Percentiles rank a stretch among this genome's conserved stretches.
phyloP scores from a whole-genome alignment of 2,888 invertebrate species.

The Agrochola lota region DNA sequence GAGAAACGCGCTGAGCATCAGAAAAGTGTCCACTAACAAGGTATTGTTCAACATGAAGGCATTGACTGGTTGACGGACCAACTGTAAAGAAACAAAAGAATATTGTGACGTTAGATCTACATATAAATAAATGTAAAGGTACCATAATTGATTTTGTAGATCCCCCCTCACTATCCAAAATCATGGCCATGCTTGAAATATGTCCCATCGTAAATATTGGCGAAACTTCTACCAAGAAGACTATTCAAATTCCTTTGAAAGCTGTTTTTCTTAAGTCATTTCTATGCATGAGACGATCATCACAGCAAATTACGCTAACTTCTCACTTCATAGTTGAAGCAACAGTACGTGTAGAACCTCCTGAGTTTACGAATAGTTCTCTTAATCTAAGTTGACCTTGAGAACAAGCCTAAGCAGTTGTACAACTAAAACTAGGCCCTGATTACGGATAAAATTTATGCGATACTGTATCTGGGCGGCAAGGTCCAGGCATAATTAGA shows the following conservation, averaged over 20 bases:
- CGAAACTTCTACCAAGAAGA: too few relatives aligned
- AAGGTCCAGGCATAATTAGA: slow-evolving; percentile 44
- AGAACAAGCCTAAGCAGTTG: slow-evolving; percentile 31
- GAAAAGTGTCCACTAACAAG: slow-evolving; percentile 93
- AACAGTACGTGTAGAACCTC: slow-evolving; percentile 15
- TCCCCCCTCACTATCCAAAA: too few relatives aligned
- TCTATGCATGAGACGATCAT: slow-evolving; percentile 13
- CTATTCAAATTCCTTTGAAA: too few relatives aligned
- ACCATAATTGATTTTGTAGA: too few relatives aligned
- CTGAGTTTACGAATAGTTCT: slow-evolving; percentile 30
- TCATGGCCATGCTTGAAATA: too few relatives aligned
- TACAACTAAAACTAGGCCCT: slow-evolving; percentile 44
- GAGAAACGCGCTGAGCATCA: slow-evolving; percentile 93
- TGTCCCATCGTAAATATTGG: too few relatives aligned
- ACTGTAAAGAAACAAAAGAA: slow-evolving; percentile 76
- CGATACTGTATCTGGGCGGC: slow-evolving; percentile 37
- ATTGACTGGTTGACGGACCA: slow-evolving; percentile 90
- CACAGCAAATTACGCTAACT: slow-evolving; percentile 4
- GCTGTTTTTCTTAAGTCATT: background rate
- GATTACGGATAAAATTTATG: slow-evolving; percentile 60
- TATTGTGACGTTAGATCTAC: background rate
- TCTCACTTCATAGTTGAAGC: slow-evolving; percentile 16
- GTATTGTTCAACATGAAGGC: slow-evolving; percentile 92
- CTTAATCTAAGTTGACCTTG: slow-evolving; percentile 37
- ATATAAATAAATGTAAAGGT: too few relatives aligned